Evolutionary conservation across 2,113 vertebrate genomes (phyloP), one percentile per base, ranked within the genome.

Genomic region (Columba livia): DNA sequence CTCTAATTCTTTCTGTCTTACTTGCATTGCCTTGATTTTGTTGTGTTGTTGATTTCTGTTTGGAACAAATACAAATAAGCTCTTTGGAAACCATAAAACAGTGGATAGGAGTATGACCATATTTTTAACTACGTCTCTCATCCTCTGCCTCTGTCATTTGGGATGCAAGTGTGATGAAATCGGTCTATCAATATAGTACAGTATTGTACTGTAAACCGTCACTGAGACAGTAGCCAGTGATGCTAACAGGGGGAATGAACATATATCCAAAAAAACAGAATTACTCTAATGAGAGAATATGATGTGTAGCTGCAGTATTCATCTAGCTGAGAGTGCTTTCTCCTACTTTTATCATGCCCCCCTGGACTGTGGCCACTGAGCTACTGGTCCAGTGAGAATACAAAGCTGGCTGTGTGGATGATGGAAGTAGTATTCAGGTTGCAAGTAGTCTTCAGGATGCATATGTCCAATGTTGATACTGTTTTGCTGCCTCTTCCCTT

Each of bases 221-320:
- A 14, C 42, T 15, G 5, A 90, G 48, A 23, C 25, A 69, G 42
- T 17, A 91, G 15, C 25, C 28, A 20, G 21, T 15, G 20, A 53
- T 62, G 29, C 32, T 91, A 56, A 26, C 8, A 12, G 20, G 34
- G 42, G 64, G 19, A 85, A 57, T 40, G 12, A 36, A 44, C 0
- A 0, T 12, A 19, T 57, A 44, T 65, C 9, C 15, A 23, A 84
- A 90, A 78, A 13, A 88, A 3, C 26, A 10, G 56, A 84, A 32
- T 32, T 2, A 5, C 8, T 61, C n/a, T 25, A 62, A 58, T 1
- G 2, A 53, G 17, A 65, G 1, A 6, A 4, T 11, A 1, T 32
- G 8, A 47, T 2, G 1, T 25, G 10, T 11, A 66, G n/a, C 36
- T 65, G 25, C 36, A 57, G 32, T 38, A 20, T 79, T 72, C 8